Base-by-base conservation (phyloP, 2,113 vertebrate genomes). In the Tragelaphus buxtoni region DNA sequence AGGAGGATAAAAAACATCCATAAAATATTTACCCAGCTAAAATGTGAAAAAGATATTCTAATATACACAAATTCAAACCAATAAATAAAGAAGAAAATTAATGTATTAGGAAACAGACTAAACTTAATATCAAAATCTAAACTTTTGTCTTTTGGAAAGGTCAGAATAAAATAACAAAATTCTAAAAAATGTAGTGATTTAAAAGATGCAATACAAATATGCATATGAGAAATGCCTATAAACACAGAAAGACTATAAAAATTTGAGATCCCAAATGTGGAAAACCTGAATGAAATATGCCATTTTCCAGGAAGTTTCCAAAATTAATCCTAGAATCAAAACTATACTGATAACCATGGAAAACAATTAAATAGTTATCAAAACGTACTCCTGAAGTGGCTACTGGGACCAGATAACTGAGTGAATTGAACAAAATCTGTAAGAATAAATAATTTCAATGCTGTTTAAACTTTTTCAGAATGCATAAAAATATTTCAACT, bases 261-360 rank as follows among this genome's bases (percentile, higher is more conserved):
- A n/a, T n/a, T n/a, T n/a, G n/a, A n/a, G n/a, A n/a, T n/a, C n/a
- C n/a, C n/a, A n/a, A n/a, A n/a, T n/a, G n/a, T n/a, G n/a, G n/a
- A n/a, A n/a, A n/a, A n/a, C n/a, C n/a, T n/a, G n/a, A n/a, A n/a
- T n/a, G n/a, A n/a, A n/a, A 74, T 76, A 12, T 56, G 9, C 49
- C 49, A 91, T 76, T 76, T 81, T 95, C 74, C 51, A 58, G 35
- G 18, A 65, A 77, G 61, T 82, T 87, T n/a, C 10, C 22, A 93
- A 74, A 89, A 93, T 93, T 85, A 92, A 80, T 63, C 72, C 51
- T 89, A n/a, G 51, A 95, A 53, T 30, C 39, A 72, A 56, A 95
- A 93, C 51, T 39, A 76, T 9, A 35, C 32, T 86, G 28, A 85
- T 51, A 82, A 51, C 28, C 12, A 35, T 51, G 30, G 85, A 84